Percentiles rank a stretch among this genome's conserved stretches.
Evolutionary conservation across 2,888 invertebrate species (phyloP).

Genomic region (Synergus umbraculus): DNA sequence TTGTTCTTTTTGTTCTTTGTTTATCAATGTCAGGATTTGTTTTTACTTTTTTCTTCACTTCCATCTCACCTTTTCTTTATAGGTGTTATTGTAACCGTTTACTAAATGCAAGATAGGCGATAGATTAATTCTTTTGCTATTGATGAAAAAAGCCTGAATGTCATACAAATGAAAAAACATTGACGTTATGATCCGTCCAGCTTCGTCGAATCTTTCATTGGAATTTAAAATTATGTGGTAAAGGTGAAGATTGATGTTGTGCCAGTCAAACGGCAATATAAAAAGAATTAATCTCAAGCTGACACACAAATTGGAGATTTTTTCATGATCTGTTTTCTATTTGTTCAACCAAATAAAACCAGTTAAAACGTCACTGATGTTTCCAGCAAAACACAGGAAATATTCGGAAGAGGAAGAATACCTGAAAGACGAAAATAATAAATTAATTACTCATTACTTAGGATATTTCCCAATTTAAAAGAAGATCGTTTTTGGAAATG

Average conservation of each 20-base stretch:
- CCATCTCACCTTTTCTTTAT: background rate
- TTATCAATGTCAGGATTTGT: background rate
- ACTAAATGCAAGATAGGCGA: background rate
- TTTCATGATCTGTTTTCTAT: background rate
- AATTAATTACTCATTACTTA: too few species aligned
- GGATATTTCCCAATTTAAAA: too few species aligned
- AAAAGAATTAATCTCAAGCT: background rate
- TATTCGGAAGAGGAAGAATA: background rate
- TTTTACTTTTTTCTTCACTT: background rate
- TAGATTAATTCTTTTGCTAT: background rate
- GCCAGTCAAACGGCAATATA: background rate
- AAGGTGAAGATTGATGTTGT: conserved; percentile 12
- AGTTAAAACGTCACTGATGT: conserved; percentile 17
- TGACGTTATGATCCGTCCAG: background rate
- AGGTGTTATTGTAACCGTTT: background rate
- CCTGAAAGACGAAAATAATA: background rate
- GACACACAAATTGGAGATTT: background rate
- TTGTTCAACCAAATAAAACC: background rate
- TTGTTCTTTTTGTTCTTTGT: background rate
- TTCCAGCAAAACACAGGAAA: background rate
- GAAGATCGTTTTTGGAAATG: too few species aligned
- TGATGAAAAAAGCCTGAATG: background rate
- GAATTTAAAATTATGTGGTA: background rate
- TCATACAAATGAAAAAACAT: background rate
- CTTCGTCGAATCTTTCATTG: background rate